phyloP scores from a whole-genome alignment of 2,888 invertebrate species.

The Plemyria rubiginata region DNA sequence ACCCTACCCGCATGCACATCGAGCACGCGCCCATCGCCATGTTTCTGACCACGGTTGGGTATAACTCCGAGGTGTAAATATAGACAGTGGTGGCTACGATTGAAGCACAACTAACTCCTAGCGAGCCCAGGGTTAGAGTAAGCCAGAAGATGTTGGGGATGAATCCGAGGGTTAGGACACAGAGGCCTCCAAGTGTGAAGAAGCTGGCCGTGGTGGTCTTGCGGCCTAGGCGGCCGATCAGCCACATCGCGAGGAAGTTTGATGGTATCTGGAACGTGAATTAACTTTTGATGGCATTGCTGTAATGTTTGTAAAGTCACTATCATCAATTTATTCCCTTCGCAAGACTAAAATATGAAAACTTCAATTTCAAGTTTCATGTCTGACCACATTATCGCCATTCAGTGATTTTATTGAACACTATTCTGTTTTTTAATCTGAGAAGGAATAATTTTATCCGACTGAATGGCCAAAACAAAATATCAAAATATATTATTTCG shows the following conservation, averaged over 20 bases:
- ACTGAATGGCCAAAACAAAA: too few species aligned
- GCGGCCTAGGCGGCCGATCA: conserved; percentile 88
- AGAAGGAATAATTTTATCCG: too few species aligned
- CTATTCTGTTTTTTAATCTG: too few species aligned
- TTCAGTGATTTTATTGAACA: too few species aligned
- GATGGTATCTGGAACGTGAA: conserved; percentile 86
- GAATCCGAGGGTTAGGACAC: conserved; percentile 86
- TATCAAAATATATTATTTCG: too few species aligned
- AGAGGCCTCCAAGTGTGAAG: conserved; percentile 85
- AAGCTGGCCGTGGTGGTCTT: conserved; percentile 85
- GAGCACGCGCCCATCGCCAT: conserved; percentile 94
- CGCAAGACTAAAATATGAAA: too few species aligned
- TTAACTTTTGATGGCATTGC: neutral
- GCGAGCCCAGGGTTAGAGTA: conserved; percentile 86
- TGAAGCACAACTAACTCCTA: conserved; percentile 91
- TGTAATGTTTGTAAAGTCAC: neutral
- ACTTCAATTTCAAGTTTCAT: too few species aligned
- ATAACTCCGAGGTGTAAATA: conserved; percentile 93
- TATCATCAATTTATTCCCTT: too few species aligned
- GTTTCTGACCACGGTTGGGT: conserved; percentile 94
- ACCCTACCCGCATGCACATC: conserved; percentile 92
- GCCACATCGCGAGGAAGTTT: conserved; percentile 78
- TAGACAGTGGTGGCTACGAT: conserved; percentile 93
- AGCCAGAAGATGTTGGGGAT: conserved; percentile 80
- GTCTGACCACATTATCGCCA: too few species aligned